A percentile compares a stretch with the other conserved stretches of the same genome.
Evolutionary conservation across 1,140 invertebrate genomes (phyloP).

Genomic region (Ips nitidus): DNA sequence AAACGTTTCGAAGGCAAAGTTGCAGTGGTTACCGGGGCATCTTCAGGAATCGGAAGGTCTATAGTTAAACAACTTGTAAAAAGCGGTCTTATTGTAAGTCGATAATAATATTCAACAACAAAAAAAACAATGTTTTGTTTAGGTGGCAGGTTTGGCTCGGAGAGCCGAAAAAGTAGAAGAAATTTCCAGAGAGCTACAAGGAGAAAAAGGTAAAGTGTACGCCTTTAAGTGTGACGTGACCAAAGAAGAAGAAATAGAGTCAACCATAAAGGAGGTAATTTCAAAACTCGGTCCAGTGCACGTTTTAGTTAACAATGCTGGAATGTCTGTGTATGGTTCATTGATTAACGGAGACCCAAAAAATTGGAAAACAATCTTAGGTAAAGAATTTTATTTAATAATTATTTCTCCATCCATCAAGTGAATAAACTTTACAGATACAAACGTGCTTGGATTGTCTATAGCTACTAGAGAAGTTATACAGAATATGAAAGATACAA

Average conservation of each 20-base stretch:
- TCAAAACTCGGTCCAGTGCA: conserved; percentile 61
- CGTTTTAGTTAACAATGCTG: conserved; percentile 69
- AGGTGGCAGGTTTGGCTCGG: conserved; percentile 70
- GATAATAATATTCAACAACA: no score
- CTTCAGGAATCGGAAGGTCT: no score
- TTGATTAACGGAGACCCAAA: no score
- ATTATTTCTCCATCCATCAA: no score
- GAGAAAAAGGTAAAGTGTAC: conserved; percentile 46
- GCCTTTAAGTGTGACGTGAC: conserved; percentile 63
- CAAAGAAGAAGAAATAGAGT: conserved; percentile 60
- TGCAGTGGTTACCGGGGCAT: no score
- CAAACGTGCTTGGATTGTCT: conserved; percentile 51
- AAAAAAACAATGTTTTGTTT: no score
- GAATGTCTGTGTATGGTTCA: conserved; percentile 31
- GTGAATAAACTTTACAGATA: conserved; percentile 10
- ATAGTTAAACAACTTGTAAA: no score
- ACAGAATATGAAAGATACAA: conserved; percentile 39
- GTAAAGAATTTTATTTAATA: no score
- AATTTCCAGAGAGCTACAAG: conserved; percentile 24
- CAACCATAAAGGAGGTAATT: conserved; percentile 58
- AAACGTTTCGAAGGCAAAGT: no score
- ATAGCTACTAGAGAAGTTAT: conserved; percentile 60
- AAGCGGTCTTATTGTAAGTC: no score
- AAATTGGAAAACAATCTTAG: no score
- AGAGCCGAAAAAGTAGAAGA: conserved; percentile 61